phyloP scores from a whole-genome alignment of 2,113 vertebrate genomes.

The Lichenostomus cassidix region DNA sequence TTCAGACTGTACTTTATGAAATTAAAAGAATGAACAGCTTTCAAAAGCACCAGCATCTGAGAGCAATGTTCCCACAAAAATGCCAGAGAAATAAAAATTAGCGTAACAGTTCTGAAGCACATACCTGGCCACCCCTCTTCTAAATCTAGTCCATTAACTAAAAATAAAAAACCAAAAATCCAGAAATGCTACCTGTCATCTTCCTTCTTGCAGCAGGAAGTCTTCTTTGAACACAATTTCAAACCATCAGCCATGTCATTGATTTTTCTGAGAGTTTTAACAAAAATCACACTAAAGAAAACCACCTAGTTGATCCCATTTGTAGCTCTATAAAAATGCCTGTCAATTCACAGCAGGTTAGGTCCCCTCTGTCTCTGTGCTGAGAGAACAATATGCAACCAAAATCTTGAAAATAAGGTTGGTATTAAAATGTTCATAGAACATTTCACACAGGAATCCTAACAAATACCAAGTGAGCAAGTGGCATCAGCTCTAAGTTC shows the following conservation, averaged over 20 bases:
- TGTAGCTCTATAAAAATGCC: neutral
- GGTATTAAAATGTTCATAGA: neutral
- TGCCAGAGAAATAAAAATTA: neutral
- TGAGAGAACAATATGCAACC: neutral
- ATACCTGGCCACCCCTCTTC: neutral
- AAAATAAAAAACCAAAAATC: neutral
- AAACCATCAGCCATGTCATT: neutral
- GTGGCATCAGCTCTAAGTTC: neutral
- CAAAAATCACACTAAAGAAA: neutral
- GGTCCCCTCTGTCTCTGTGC: neutral
- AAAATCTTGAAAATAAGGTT: neutral
- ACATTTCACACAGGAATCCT: neutral
- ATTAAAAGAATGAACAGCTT: neutral
- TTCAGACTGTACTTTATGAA: neutral
- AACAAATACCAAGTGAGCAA: neutral
- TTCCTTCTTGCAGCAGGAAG: neutral
- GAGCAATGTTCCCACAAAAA: neutral
- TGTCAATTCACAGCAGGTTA: neutral
- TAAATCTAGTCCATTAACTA: neutral
- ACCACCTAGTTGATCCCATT: accelerated
- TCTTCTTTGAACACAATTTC: neutral
- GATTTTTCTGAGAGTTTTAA: neutral
- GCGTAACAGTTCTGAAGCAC: neutral
- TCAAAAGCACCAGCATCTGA: neutral
- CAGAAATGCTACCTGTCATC: neutral